phyloP scores from a whole-genome alignment of 2,888 invertebrate genomes.

The Acronicta leporina region DNA sequence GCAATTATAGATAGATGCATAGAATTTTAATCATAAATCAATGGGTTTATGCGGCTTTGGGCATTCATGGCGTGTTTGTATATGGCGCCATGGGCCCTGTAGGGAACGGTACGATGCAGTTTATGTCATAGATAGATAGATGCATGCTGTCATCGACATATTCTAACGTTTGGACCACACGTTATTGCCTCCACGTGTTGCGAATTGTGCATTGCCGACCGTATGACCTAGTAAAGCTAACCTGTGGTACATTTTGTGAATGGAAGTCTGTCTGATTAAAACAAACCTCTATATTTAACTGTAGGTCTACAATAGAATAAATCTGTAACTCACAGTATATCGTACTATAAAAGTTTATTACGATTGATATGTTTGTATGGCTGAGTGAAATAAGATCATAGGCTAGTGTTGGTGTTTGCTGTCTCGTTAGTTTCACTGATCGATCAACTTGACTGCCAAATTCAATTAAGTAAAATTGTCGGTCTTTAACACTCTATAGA shows the following conservation, averaged over 20 bases:
- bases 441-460: no score
- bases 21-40: conserved; percentile 77
- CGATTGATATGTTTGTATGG: conserved; percentile 41
- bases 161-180: conserved; percentile 34
- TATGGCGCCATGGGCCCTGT: conserved; percentile 58
- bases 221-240: conserved; percentile 47
- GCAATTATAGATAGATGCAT: conserved; percentile 73
- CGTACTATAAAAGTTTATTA: conserved; percentile 38
- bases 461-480: no score
- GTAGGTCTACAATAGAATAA: conserved; percentile 32
- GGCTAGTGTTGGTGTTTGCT: conserved; percentile 37
- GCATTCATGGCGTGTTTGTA: conserved; percentile 62
- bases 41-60: conserved; percentile 64
- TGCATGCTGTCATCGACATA: conserved; percentile 53
- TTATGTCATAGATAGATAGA: conserved; percentile 39
- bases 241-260: conserved; percentile 48
- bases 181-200: conserved; percentile 51
- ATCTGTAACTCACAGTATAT: conserved; percentile 36
- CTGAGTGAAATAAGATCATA: conserved; percentile 37
- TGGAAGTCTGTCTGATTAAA: conserved; percentile 52
- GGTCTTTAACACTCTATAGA: no score
- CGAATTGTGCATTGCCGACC: conserved; percentile 39
- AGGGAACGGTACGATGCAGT: conserved; percentile 21
- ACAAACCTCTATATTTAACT: conserved; percentile 34
- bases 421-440: conserved; percentile 28